Conservation (phyloP, 2,888 invertebrate species). For the Metellina segmentata region DNA sequence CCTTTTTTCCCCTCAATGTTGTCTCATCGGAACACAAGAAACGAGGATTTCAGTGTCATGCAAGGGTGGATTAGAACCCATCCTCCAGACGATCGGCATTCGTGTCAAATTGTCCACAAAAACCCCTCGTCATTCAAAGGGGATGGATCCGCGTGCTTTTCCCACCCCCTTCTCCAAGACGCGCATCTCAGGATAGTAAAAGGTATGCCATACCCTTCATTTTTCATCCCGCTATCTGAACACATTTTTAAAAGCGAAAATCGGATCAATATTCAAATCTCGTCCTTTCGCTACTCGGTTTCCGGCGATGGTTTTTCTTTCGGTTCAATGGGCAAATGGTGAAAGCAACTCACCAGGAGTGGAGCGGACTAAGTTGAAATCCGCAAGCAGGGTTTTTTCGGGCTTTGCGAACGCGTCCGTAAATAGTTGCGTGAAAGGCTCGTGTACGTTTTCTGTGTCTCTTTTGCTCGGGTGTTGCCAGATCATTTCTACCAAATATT, state of each 20-base stretch:
- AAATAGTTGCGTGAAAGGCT: not conserved
- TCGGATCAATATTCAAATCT: conserved; percentile 55
- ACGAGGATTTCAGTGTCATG: not conserved
- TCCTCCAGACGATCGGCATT: not conserved
- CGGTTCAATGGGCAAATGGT: conserved; percentile 11
- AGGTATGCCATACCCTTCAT: conserved; percentile 17
- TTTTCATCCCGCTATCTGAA: conserved; percentile 26
- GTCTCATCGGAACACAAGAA: not conserved
- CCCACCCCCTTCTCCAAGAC: not conserved
- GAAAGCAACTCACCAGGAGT: conserved; percentile 10
- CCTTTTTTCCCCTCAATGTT: not conserved
- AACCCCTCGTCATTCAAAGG: not conserved
- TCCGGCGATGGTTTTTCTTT: not conserved
- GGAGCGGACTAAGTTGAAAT: not conserved
- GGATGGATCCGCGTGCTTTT: not conserved
- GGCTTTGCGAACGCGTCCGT: not conserved
- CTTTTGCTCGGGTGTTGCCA: not conserved
- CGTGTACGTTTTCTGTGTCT: too few species aligned
- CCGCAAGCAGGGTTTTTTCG: not conserved
- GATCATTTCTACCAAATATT: too few species aligned
- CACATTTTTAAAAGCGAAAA: conserved; percentile 25
- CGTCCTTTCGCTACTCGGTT: not conserved
- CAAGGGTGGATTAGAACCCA: not conserved
- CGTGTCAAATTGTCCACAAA: not conserved
- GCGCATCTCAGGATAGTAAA: conserved; percentile 15